A percentile compares a stretch with the other conserved stretches of the same genome.
phyloP scores from a whole-genome alignment of 2,797 vertebrate genomes.

The Tachyglossus aculeatus region DNA sequence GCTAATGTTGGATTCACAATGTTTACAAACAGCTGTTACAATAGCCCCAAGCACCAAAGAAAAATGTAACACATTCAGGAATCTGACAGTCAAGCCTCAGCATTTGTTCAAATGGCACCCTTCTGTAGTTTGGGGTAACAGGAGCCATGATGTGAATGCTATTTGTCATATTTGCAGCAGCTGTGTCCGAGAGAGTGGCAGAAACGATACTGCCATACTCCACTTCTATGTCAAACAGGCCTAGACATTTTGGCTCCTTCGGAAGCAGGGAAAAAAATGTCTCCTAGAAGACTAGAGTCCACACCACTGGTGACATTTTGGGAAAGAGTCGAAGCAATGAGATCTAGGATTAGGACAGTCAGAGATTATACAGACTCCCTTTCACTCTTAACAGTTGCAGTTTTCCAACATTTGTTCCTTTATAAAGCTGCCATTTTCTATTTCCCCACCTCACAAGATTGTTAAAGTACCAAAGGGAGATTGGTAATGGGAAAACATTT shows the following conservation, averaged over 20 bases:
- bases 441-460: too few species aligned
- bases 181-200: constrained; percentile 56
- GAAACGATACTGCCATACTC: constrained; percentile 33
- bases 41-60: constrained; percentile 58
- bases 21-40: constrained; percentile 79
- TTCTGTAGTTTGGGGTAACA: constrained; percentile 65
- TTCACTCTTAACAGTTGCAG: too few species aligned
- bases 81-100: constrained; percentile 64
- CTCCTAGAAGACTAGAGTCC: background rate
- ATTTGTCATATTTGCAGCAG: constrained; percentile 70
- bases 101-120: constrained; percentile 68
- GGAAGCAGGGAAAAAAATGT: too few species aligned
- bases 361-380: too few species aligned
- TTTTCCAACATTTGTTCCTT: too few species aligned
- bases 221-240: constrained; percentile 13
- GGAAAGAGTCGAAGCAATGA: background rate
- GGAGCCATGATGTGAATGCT: constrained; percentile 55
- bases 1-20: constrained; percentile 55
- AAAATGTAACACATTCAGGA: constrained; percentile 70
- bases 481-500: too few species aligned
- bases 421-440: too few species aligned
- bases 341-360: too few species aligned
- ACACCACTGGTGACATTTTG: constrained; percentile 28
- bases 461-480: too few species aligned
- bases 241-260: constrained; percentile 49